phyloP scores from a whole-genome alignment of 2,888 invertebrate species.

The Thysanoteuthis rhombus region DNA sequence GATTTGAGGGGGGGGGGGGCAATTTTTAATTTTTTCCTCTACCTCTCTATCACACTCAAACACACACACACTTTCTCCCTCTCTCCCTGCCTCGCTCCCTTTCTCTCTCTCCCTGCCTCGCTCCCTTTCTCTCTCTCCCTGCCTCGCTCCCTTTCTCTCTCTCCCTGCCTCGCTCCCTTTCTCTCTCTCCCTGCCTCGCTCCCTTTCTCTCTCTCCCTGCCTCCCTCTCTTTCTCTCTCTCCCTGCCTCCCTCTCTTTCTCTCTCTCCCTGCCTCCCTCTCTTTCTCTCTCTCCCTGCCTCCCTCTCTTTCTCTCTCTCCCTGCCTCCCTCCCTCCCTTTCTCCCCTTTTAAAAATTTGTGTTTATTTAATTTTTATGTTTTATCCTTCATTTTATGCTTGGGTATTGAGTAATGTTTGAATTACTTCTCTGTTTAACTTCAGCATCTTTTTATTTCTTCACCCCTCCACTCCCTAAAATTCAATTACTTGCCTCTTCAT shows the following conservation, averaged over 20 bases:
- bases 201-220: not conserved
- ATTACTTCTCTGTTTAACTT: not conserved
- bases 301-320: not conserved
- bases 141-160: not conserved
- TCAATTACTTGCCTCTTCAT: not conserved
- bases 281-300: not conserved
- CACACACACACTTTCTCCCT: too few species aligned
- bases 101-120: too few species aligned
- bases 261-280: not conserved
- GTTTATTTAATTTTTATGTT: not conserved
- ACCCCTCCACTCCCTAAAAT: slow-evolving; percentile 67
- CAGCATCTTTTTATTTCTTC: not conserved
- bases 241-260: not conserved
- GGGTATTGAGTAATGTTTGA: not conserved
- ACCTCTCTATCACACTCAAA: too few species aligned
- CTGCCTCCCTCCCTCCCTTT: not conserved
- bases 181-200: too few species aligned
- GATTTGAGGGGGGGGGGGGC: not conserved
- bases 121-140: not conserved
- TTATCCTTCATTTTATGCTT: not conserved
- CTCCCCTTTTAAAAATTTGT: too few species aligned
- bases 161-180: not conserved
- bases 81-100: not conserved
- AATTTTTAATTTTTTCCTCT: not conserved
- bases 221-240: not conserved